These are phyloP conservation scores for Geotrypetes seraphini DNA, from an alignment of 2,797 vertebrate genomes.

Conservation along the genomic window DNA sequence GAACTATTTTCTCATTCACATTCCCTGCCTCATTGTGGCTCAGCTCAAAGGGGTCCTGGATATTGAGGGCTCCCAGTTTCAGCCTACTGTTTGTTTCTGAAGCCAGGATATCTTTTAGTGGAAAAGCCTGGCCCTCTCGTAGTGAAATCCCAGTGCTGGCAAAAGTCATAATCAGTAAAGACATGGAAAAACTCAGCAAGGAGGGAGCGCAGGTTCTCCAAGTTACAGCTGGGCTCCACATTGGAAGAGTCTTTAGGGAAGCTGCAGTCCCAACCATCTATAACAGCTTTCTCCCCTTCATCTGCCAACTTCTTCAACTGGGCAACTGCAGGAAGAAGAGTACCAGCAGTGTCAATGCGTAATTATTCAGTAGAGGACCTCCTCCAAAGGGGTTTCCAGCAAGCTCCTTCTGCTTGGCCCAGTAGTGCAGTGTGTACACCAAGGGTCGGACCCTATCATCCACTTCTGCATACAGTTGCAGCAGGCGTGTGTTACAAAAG, in stretches of 20 bases:
- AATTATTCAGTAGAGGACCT: conserved; percentile 81
- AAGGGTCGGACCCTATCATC: conserved; percentile 74
- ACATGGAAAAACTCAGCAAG: conserved; percentile 75
- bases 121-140: conserved; percentile 50
- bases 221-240: conserved; percentile 66
- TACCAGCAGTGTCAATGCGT: conserved; percentile 78
- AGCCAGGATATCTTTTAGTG: conserved; percentile 48
- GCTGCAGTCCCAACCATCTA: conserved; percentile 82
- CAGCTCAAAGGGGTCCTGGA: conserved; percentile 86
- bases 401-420: conserved; percentile 78
- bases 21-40: conserved; percentile 86
- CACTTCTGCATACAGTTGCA: conserved; percentile 69
- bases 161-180: conserved; percentile 68
- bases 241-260: conserved; percentile 65
- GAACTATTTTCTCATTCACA: conserved; percentile 56
- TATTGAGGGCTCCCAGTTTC: conserved; percentile 63
- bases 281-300: conserved; percentile 63
- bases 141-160: conserved; percentile 58
- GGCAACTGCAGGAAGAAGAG: conserved; percentile 70
- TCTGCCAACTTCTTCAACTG: conserved; percentile 63
- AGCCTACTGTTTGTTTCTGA: conserved; percentile 5
- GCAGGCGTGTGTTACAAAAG: conserved; percentile 9
- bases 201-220: conserved; percentile 61
- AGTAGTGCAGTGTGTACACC: conserved; percentile 70
- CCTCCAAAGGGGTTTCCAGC: conserved; percentile 74